Conservation (phyloP, 2,888 invertebrate species). For the Nebria brevicollis region DNA sequence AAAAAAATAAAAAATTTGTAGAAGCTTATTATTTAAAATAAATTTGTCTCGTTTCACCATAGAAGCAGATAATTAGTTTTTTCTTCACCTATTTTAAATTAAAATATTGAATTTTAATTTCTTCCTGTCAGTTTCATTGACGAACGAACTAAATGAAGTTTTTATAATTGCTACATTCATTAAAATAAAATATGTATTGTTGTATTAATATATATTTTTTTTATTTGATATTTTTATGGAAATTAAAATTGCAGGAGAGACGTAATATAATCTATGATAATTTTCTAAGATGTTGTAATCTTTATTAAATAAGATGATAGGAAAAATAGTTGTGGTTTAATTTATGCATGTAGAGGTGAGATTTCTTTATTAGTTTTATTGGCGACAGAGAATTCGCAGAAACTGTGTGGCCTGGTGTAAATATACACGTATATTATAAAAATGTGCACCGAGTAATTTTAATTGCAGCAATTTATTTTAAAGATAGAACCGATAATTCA, state of each 20-base stretch:
- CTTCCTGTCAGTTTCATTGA: not conserved
- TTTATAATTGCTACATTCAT: not conserved
- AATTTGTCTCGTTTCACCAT: not conserved
- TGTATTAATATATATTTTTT: too few species aligned
- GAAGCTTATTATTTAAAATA: not conserved
- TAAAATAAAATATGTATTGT: not conserved
- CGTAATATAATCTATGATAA: too few species aligned
- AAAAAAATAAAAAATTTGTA: not conserved
- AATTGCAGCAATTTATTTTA: constrained; percentile 45
- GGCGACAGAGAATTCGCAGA: not conserved
- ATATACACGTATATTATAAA: constrained; percentile 13
- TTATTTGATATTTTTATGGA: too few species aligned
- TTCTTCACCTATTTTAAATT: not conserved
- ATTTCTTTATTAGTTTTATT: not conserved
- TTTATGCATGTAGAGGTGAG: not conserved
- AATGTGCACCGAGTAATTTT: constrained; percentile 30
- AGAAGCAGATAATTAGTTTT: not conserved
- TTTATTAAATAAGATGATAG: not conserved
- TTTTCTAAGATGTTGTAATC: too few species aligned
- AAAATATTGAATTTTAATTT: not conserved
- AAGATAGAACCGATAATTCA: constrained; percentile 42
- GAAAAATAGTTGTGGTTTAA: not conserved
- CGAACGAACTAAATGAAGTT: not conserved
- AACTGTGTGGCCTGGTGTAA: not conserved
- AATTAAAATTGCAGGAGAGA: too few species aligned